Conservation (phyloP, 2,797 vertebrate species). For the Xenopus petersii region DNA sequence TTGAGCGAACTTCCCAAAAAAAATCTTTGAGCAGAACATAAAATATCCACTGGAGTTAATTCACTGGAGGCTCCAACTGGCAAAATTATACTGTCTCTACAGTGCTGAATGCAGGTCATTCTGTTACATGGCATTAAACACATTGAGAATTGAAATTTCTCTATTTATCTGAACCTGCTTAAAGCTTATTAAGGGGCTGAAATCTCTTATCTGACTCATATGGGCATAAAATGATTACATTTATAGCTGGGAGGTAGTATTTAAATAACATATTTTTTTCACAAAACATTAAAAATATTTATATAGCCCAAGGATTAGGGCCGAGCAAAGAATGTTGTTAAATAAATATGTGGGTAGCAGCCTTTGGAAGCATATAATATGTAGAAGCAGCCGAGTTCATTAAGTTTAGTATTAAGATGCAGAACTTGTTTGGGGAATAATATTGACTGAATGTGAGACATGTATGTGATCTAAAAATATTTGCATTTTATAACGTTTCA, state of each 20-base stretch:
- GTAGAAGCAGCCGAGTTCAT: slow-evolving; percentile 38
- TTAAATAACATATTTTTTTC: slow-evolving; percentile 30
- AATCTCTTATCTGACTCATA: slow-evolving; percentile 25
- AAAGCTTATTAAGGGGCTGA: slow-evolving; percentile 29
- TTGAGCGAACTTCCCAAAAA: slow-evolving; percentile 3
- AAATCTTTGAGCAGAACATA: slow-evolving; percentile 8
- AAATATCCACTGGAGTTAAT: slow-evolving; percentile 10
- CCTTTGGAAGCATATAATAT: slow-evolving; percentile 28
- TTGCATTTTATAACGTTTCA: slow-evolving; percentile 48
- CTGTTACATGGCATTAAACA: slow-evolving; percentile 13
- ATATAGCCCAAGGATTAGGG: slow-evolving; percentile 29
- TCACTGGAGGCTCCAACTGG: slow-evolving; percentile 2
- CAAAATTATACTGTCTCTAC: background rate
- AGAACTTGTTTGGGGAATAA: slow-evolving; percentile 43
- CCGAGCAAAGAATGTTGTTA: slow-evolving; percentile 15
- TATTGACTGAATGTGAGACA: slow-evolving; percentile 46
- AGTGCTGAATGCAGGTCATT: slow-evolving; percentile 9
- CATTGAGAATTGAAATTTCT: slow-evolving; percentile 7
- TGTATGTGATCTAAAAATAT: slow-evolving; percentile 48
- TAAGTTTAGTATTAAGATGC: slow-evolving; percentile 46
- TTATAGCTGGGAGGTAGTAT: slow-evolving; percentile 29
- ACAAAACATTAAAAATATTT: slow-evolving; percentile 45
- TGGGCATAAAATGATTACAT: slow-evolving; percentile 40
- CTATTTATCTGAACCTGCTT: slow-evolving; percentile 14
- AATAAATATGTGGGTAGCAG: slow-evolving; percentile 46